Percentiles rank a stretch among this genome's conserved stretches.
Evolutionary conservation across 1,140 invertebrate genomes (phyloP).

Genomic region (Bombus ignitus): DNA sequence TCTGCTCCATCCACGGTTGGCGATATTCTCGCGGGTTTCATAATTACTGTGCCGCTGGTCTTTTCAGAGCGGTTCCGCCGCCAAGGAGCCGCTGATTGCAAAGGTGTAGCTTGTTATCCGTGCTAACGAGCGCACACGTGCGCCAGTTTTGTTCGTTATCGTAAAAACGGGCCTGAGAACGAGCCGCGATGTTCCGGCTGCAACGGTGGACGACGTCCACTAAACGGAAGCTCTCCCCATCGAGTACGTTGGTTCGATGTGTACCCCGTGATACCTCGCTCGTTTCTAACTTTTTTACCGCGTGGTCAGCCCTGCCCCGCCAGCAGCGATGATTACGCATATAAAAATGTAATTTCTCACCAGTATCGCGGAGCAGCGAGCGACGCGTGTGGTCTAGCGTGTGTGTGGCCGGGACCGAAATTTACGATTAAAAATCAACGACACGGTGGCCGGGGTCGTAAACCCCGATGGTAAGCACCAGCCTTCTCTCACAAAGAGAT

Average conservation of each 20-base stretch:
- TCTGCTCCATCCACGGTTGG: background rate
- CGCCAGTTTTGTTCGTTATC: conserved; percentile 62
- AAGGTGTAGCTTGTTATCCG: conserved; percentile 53
- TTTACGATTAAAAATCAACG: conserved; percentile 72
- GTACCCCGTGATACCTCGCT: background rate
- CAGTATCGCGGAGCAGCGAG: conserved; percentile 1
- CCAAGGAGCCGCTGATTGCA: conserved; percentile 46
- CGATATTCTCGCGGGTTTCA: conserved; percentile 28
- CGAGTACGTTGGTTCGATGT: background rate
- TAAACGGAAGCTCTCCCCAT: conserved; percentile 47
- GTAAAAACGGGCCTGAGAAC: conserved; percentile 54
- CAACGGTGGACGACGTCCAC: background rate
- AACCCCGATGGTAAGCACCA: conserved; percentile 35
- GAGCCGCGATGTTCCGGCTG: background rate
- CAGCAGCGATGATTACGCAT: conserved; percentile 67
- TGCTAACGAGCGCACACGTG: conserved; percentile 57
- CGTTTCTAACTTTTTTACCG: background rate
- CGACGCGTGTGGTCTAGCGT: conserved; percentile 66
- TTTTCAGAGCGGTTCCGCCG: conserved; percentile 7
- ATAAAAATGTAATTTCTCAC: conserved; percentile 76
- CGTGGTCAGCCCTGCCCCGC: background rate
- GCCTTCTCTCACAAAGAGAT: conserved; percentile 61
- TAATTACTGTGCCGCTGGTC: conserved; percentile 27
- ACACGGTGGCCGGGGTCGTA: conserved; percentile 59
- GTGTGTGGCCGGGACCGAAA: conserved; percentile 60